Evolutionary conservation across 2,113 vertebrate genomes (phyloP).

Genomic region (Galemys pyrenaicus): DNA sequence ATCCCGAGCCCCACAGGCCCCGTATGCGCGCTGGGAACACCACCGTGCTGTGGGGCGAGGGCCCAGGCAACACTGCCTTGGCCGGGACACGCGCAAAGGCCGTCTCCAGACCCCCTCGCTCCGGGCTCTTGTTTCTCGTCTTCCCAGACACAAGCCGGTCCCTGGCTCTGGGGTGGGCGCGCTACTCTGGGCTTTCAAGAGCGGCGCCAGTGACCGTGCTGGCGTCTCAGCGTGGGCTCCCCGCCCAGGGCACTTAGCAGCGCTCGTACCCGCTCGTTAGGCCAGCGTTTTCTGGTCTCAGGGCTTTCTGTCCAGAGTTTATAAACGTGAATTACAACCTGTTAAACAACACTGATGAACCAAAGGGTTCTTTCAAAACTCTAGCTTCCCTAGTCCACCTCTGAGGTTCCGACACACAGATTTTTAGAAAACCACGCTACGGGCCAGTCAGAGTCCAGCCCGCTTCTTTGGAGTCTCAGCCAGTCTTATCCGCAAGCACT

Average conservation of each 20-base stretch:
- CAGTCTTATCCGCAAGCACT: slow-evolving; percentile 28
- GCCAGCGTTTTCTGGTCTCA: neutral
- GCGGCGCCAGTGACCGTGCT: neutral
- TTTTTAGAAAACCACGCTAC: neutral
- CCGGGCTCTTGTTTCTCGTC: neutral
- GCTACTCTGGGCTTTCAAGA: neutral
- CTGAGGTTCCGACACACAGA: neutral
- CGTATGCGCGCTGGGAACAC: neutral
- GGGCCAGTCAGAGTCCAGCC: neutral
- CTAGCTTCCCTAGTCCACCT: neutral
- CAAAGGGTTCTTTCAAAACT: neutral
- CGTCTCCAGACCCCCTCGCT: neutral
- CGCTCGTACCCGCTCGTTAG: neutral
- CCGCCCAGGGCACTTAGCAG: neutral
- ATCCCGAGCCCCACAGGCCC: too few species aligned
- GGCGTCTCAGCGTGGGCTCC: neutral
- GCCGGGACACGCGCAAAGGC: neutral
- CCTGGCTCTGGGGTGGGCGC: neutral
- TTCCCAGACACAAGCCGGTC: neutral
- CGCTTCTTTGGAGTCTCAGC: neutral
- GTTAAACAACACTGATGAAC: neutral
- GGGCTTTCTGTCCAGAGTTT: neutral
- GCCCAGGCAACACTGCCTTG: neutral
- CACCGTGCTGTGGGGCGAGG: rapidly evolving
- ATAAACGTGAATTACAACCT: neutral